A percentile compares a stretch with the other conserved stretches of the same genome.
Evolutionary conservation across 2,888 invertebrate genomes (phyloP).

Genomic region (Mimachlamys varia): DNA sequence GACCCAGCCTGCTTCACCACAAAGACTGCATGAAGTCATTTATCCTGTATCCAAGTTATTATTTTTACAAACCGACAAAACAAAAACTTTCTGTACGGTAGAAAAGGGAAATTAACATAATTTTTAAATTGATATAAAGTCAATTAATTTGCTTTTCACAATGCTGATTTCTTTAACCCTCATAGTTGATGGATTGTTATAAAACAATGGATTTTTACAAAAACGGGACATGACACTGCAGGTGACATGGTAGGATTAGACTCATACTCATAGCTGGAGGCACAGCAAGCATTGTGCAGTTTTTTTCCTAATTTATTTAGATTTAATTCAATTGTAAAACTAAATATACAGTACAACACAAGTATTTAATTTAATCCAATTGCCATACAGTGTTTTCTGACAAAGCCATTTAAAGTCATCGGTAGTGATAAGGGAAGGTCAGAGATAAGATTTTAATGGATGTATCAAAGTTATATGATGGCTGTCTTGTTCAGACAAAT

Average conservation of each 20-base stretch:
- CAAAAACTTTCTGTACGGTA: neutral
- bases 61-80: neutral
- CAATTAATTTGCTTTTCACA: neutral
- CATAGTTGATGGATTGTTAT: neutral
- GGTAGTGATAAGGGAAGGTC: too few species aligned
- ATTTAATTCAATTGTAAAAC: constrained; percentile 28
- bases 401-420: neutral
- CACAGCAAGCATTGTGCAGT: neutral
- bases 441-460: too few species aligned
- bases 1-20: neutral
- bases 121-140: neutral
- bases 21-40: neutral
- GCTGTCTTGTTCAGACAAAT: too few species aligned
- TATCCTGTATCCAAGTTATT: neutral
- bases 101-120: neutral
- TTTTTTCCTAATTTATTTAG: constrained; percentile 19
- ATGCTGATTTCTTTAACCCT: neutral
- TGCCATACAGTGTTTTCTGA: neutral
- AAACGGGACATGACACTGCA: neutral
- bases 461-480: too few species aligned
- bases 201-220: neutral
- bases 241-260: neutral
- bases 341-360: neutral
- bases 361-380: neutral
- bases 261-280: neutral